Evolutionary conservation across 2,888 invertebrate species (phyloP).

Genomic region (Drosophila paranaensis): DNA sequence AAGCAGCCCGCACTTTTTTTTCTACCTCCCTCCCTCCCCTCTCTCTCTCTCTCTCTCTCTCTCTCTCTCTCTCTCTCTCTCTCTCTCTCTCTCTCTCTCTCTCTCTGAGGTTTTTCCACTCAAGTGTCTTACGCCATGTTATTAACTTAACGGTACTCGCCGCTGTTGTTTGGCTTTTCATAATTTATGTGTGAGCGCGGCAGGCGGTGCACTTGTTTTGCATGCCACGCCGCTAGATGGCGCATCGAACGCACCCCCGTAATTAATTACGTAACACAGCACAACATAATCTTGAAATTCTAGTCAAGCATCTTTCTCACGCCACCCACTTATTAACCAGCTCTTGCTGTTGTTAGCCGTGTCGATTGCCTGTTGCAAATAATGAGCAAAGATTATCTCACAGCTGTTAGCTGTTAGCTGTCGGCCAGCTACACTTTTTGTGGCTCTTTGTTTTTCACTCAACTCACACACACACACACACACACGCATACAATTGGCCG

Average conservation of each 20-base stretch:
- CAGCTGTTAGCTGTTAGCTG: slow-evolving; percentile 25
- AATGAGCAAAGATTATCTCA: slow-evolving; percentile 76
- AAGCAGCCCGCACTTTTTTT: slow-evolving; percentile 42
- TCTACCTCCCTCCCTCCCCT: no score
- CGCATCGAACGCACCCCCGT: slow-evolving; percentile 48
- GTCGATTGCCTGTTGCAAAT: slow-evolving; percentile 55
- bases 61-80: neutral
- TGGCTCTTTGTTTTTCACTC: slow-evolving; percentile 9
- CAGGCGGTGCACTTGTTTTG: slow-evolving; percentile 70
- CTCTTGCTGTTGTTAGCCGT: slow-evolving; percentile 9
- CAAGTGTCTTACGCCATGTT: slow-evolving; percentile 54
- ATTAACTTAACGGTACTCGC: slow-evolving; percentile 68
- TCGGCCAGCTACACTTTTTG: slow-evolving; percentile 26
- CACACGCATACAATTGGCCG: slow-evolving; percentile 30
- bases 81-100: neutral
- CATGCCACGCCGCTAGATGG: slow-evolving; percentile 56
- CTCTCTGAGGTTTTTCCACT: neutral
- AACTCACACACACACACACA: slow-evolving; percentile 27
- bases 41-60: neutral
- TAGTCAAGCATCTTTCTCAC: slow-evolving; percentile 61
- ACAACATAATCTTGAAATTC: slow-evolving; percentile 37
- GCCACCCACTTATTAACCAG: slow-evolving; percentile 68
- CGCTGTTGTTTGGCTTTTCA: slow-evolving; percentile 65
- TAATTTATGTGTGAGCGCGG: slow-evolving; percentile 75
- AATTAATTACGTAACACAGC: slow-evolving; percentile 76